phyloP scores from a whole-genome alignment of 2,888 invertebrate genomes.

The Acleris sparsana region DNA sequence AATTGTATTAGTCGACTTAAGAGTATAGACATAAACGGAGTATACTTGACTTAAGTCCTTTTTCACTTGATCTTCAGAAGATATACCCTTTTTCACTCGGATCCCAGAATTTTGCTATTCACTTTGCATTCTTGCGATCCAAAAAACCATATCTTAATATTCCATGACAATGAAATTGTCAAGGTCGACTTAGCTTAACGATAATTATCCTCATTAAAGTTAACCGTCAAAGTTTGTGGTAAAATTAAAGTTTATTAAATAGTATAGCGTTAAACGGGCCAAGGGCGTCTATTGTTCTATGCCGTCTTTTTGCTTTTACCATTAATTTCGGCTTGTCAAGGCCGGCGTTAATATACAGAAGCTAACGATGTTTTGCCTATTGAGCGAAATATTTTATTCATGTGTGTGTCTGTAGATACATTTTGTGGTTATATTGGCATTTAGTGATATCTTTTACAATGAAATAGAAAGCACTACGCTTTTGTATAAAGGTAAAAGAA shows the following conservation, averaged over 20 bases:
- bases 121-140: too few relatives aligned
- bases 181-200: neutral
- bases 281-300: conserved; percentile 32
- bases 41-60: too few relatives aligned
- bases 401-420: neutral
- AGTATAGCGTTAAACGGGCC: conserved; percentile 17
- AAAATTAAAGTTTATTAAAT: conserved; percentile 28
- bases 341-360: conserved; percentile 2
- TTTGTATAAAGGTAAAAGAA: too few relatives aligned
- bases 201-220: conserved; percentile 18
- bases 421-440: too few relatives aligned
- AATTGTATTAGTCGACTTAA: too few relatives aligned
- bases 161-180: neutral
- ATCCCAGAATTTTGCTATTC: too few relatives aligned
- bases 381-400: conserved; percentile 22
- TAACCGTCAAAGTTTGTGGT: conserved; percentile 14
- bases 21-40: too few relatives aligned
- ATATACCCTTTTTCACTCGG: too few relatives aligned
- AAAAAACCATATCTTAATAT: too few relatives aligned
- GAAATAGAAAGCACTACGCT: too few relatives aligned
- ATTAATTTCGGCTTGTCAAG: conserved; percentile 28
- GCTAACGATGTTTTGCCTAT: conserved; percentile 22
- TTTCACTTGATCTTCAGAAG: too few relatives aligned
- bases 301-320: conserved; percentile 25
- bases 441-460: too few relatives aligned